Evolutionary conservation across 2,113 vertebrate species (phyloP), one percentile per base, ranked within the genome.

Genomic region (Pseudonaja textilis): DNA sequence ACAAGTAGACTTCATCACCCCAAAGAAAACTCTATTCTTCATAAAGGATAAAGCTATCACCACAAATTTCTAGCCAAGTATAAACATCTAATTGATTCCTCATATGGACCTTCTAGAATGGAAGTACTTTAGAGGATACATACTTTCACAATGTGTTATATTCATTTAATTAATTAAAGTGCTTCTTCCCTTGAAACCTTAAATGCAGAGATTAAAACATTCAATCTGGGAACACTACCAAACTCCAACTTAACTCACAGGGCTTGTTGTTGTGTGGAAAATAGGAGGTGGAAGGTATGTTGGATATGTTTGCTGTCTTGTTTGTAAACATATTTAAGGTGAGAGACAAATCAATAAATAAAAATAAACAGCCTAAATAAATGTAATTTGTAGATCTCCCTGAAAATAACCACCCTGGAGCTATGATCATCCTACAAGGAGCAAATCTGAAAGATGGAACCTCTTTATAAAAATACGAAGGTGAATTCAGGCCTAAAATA

Each of bases 301-400:
- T 69, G 64, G 64, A 69, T 69, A 34, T 69, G 64, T 34, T 69
- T 69, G 14, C 64, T 69, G 1, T 16, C 29, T 18, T 69, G 16
- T 69, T 69, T 69, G 64, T 69, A 34, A 69, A 69, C n/a, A 34
- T 69, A 69, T 69, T 69, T n/a, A 34, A 69, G 64, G 64, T 16
- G n/a, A 6, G 64, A 69, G 5, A n/a, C 11, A 69, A 64, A 69
- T 34, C 18, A 69, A 69, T 34, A 16, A 64, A 64, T 14, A 14
- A 64, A 57, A 93, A 89, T 87, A 57, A 93, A 89, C 87, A 91
- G 45, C 45, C 90, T 93, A 91, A 93, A 91, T 92, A 93, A 55
- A 89, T 26, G 12, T 29, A 69, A 59, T 50, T 89, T 89, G 50
- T 57, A 55, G 34, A 69, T 47, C n/a, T 69, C 56, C 26, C 34